phyloP scores from a whole-genome alignment of 2,888 invertebrate species.

The Bombylius discolor region DNA sequence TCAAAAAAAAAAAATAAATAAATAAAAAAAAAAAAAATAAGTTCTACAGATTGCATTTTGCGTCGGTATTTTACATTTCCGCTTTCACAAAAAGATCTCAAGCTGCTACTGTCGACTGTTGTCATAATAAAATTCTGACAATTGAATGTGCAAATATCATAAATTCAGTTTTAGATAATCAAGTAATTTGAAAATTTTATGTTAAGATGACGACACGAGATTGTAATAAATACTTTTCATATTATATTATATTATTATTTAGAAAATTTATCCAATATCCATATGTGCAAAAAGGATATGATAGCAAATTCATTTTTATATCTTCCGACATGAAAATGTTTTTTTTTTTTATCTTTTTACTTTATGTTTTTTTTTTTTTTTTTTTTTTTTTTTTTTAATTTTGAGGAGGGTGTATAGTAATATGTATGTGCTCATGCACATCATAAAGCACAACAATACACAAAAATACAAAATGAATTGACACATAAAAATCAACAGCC shows the following conservation, averaged over 20 bases:
- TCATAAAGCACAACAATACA: not conserved
- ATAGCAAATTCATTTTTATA: conserved; percentile 5
- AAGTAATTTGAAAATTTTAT: conserved; percentile 5
- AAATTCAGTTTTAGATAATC: conserved; percentile 7
- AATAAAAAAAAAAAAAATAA: too few species aligned
- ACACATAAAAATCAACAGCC: conserved; percentile 11
- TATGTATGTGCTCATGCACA: not conserved
- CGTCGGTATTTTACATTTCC: not conserved
- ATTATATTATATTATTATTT: not conserved
- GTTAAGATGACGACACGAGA: not conserved
- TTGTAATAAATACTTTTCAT: not conserved
- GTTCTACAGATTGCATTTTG: not conserved
- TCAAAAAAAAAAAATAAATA: too few species aligned
- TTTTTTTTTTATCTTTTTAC: not conserved
- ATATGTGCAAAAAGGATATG: not conserved
- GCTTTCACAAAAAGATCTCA: not conserved
- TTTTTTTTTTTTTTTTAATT: too few species aligned
- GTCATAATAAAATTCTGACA: not conserved
- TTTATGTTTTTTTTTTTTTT: not conserved
- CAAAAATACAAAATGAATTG: conserved; percentile 3
- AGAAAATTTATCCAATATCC: not conserved
- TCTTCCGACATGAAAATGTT: conserved; percentile 6
- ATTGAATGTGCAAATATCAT: not conserved
- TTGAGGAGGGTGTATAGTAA: too few species aligned
- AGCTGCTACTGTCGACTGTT: not conserved